These are phyloP conservation scores for Phylloscopus whistleri DNA, from an alignment of 2,113 vertebrate genomes.

Conservation along the genomic window DNA sequence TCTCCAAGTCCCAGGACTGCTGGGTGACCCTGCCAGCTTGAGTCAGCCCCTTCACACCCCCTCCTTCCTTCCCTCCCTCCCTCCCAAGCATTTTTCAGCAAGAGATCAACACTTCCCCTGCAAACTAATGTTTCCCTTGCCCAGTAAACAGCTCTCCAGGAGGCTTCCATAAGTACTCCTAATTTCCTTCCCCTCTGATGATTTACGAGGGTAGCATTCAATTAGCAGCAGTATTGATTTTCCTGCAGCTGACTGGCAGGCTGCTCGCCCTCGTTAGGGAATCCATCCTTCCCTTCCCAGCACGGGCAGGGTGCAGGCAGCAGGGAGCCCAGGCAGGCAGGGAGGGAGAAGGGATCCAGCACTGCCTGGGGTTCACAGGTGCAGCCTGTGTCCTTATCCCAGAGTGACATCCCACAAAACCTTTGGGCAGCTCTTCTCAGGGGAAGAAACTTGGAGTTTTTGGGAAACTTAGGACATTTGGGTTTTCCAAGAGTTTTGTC, in stretches of 20 bases:
- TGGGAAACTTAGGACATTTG: too few species aligned
- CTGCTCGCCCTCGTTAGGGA: constrained; percentile 21
- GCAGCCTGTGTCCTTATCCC: not conserved
- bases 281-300: not conserved
- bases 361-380: accelerated
- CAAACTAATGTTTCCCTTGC: not conserved
- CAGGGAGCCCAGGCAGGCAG: not conserved
- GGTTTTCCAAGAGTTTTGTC: not conserved
- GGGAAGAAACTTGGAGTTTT: not conserved
- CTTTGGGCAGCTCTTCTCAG: not conserved
- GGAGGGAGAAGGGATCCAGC: not conserved
- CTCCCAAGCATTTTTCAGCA: not conserved
- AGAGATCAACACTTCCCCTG: not conserved
- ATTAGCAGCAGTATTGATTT: constrained; percentile 56
- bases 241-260: constrained; percentile 32
- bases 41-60: not conserved
- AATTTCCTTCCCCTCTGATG: constrained; percentile 3
- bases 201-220: constrained; percentile 62
- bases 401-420: accelerated
- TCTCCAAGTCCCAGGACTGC: accelerated
- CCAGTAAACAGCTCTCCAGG: not conserved
- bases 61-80: not conserved
- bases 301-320: accelerated
- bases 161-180: not conserved
- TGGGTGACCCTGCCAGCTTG: accelerated